Evolutionary conservation across 2,888 invertebrate genomes (phyloP), one percentile per base, ranked within the genome.

Genomic region (Sphaerophoria taeniata): DNA sequence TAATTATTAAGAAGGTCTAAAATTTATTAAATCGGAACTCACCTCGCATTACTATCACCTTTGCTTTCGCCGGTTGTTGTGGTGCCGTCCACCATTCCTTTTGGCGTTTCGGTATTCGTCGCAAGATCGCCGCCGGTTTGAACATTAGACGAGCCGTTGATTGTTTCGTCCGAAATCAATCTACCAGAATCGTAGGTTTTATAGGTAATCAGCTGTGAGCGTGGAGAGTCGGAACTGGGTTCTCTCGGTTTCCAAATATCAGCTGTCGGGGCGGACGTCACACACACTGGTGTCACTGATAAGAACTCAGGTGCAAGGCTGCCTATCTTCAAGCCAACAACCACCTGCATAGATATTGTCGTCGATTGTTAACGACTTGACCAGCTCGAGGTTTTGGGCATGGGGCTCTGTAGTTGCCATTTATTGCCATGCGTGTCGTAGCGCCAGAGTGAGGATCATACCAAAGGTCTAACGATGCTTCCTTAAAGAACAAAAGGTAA

Each of bases 101-200:
- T n/a, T n/a, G n/a, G n/a, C n/a, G n/a, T n/a, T n/a, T n/a, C n/a
- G n/a, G n/a, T n/a, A n/a, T 93, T 93, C 0, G 92, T 93, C 39
- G 93, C 93, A 87, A 95, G 91, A 90, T 95, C n/a, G n/a, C n/a
- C 94, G 89, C 94, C 95, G 86, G 94, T 94, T 89, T 95, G 95
- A 11, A 95, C 94, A 58, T 94, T 93, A 4, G 94, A 94, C 75
- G 95, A 95, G 80, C 95, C 94, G 89, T 95, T 94, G 88, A 95
- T 95, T 88, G 94, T 94, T n/a, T 90, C 94, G 88, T 95, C 94
- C 55, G 94, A 94, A 75, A 94, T 93, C 89, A 95, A 94, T 0
- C 96, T 95, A 12, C 95, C 96, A 81, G 95, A 94, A 87, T 95
- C 94, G 89, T 95, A 95, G 56, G 96, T 93, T 89, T 94, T 93